Percentiles rank a stretch among this genome's conserved stretches.
Evolutionary conservation across 2,888 invertebrate genomes (phyloP).

Genomic region (Habrosyne pyritoides): DNA sequence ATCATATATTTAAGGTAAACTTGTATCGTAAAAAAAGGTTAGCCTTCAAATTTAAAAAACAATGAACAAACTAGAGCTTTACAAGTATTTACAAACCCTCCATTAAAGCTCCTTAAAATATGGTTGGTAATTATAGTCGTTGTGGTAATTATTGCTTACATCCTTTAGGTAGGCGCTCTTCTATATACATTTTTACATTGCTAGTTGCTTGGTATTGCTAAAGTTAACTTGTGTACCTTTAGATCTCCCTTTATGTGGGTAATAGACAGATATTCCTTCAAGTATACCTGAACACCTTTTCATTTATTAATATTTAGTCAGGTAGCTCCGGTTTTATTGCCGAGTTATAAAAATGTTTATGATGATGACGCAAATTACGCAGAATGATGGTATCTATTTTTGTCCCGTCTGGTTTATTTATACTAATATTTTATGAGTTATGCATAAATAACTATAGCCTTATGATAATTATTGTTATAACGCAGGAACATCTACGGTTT

Average conservation of each 20-base stretch:
- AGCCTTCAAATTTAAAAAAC: no score
- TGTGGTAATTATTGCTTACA: constrained; percentile 20
- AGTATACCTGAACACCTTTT: constrained; percentile 4
- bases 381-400: constrained; percentile 11
- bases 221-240: background rate
- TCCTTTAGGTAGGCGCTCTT: constrained; percentile 38
- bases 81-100: constrained; percentile 9
- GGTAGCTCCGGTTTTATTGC: constrained; percentile 27
- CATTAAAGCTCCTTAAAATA: constrained; percentile 23
- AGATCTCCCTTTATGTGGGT: background rate
- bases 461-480: background rate
- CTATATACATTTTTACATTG: constrained; percentile 5
- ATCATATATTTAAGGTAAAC: no score
- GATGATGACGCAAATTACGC: constrained; percentile 27
- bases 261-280: constrained; percentile 10
- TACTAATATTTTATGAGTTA: background rate
- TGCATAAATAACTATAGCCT: background rate
- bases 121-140: constrained; percentile 18
- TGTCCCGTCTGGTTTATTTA: background rate
- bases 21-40: no score
- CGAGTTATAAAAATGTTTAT: constrained; percentile 30
- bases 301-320: constrained; percentile 29
- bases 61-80: background rate
- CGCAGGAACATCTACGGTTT: no score
- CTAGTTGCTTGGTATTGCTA: background rate